Evolutionary conservation across 2,888 invertebrate species (phyloP).

Genomic region (Patella caerulea): DNA sequence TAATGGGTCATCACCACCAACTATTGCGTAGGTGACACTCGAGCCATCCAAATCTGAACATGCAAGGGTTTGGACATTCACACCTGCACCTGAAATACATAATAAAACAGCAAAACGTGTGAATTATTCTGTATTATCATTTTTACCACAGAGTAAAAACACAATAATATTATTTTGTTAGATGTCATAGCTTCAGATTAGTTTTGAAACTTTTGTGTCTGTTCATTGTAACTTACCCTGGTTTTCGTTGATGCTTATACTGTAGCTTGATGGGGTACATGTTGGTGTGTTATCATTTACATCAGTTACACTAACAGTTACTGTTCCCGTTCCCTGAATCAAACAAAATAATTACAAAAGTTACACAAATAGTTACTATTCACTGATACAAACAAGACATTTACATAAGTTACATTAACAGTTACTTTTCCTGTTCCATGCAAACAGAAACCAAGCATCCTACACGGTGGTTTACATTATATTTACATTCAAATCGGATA

Average conservation of each 20-base stretch:
- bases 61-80: not conserved
- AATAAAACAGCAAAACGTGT: no score
- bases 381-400: not conserved
- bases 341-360: constrained; percentile 11
- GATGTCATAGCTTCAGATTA: no score
- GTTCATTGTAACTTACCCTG: not conserved
- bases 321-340: constrained; percentile 54
- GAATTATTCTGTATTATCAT: no score
- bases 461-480: no score
- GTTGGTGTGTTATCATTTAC: constrained; percentile 56
- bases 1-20: constrained; percentile 23
- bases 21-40: not conserved
- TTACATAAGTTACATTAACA: no score
- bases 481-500: no score
- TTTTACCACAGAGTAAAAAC: no score
- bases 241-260: constrained; percentile 26
- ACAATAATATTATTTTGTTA: no score
- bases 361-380: constrained; percentile 1
- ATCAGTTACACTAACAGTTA: constrained; percentile 53
- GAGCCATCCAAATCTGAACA: not conserved
- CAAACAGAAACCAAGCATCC: no score
- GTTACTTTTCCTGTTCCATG: no score
- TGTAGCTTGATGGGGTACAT: constrained; percentile 38
- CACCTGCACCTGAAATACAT: not conserved
- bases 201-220: no score